Evolutionary conservation across 2,797 vertebrate species (phyloP).

Genomic region (Anableps anableps): DNA sequence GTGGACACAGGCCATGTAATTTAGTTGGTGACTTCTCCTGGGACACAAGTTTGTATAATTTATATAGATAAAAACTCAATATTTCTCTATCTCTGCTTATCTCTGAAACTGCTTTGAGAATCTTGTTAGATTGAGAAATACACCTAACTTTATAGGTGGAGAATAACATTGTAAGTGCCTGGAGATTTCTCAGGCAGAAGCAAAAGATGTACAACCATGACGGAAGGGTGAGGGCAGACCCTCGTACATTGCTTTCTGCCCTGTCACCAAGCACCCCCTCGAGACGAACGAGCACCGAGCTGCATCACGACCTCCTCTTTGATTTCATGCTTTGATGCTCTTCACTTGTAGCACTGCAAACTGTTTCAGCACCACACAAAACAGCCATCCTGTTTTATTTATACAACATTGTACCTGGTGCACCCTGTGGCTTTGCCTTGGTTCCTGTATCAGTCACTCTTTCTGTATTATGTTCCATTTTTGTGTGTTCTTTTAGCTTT

Average conservation of each 20-base stretch:
- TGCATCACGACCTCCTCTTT: slow-evolving; percentile 75
- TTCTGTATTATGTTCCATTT: not conserved
- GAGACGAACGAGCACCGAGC: slow-evolving; percentile 67
- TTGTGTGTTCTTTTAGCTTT: slow-evolving; percentile 32
- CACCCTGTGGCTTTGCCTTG: not conserved
- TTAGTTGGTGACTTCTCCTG: not conserved
- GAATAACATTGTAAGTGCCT: slow-evolving; percentile 48
- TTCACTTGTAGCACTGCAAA: slow-evolving; percentile 58
- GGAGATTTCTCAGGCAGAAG: slow-evolving; percentile 52
- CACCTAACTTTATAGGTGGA: slow-evolving; percentile 40
- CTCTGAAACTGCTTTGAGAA: slow-evolving; percentile 10
- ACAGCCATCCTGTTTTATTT: slow-evolving; percentile 63
- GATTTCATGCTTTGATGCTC: slow-evolving; percentile 81
- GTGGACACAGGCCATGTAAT: not conserved
- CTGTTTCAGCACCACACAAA: slow-evolving; percentile 52
- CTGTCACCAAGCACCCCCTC: slow-evolving; percentile 72
- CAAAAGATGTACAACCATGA: slow-evolving; percentile 51
- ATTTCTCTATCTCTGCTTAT: not conserved
- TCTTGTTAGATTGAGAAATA: slow-evolving; percentile 19
- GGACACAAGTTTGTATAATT: not conserved
- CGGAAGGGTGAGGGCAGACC: slow-evolving; percentile 40
- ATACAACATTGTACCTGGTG: slow-evolving; percentile 32
- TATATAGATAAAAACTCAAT: not conserved
- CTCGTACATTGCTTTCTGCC: slow-evolving; percentile 59
- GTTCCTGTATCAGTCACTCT: not conserved